Evolutionary conservation across 2,113 vertebrate genomes (phyloP), one percentile per base, ranked within the genome.

Genomic region (Mellivora capensis): DNA sequence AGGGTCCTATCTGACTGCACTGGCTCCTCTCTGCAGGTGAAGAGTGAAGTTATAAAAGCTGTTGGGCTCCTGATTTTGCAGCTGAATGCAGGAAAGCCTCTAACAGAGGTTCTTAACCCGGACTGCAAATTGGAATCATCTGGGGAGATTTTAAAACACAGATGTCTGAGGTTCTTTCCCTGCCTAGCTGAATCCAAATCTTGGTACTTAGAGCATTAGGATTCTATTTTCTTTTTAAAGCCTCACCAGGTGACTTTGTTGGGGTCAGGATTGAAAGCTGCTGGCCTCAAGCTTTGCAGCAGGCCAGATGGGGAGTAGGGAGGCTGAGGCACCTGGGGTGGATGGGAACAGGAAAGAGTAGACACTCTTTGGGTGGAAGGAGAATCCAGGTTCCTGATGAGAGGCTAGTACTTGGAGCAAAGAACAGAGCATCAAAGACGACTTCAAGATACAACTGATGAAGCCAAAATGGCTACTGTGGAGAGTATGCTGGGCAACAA

Each of bases 61-160:
- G 39, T 1, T 42, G 52, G 67, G 49, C 79, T 95, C 84, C 49
- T n/a, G 29, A 91, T 80, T 83, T 93, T 96, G 90, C 92, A 96
- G 76, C 62, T 72, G 84, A 93, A 91, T n/a, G 71, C 69, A 77
- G 83, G 87, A 93, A 96, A 96, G 54, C 79, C 93, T 94, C 52
- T 79, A 83, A 59, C 62, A 27, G 39, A 76, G 44, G 61, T 86
- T 64, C 93, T 90, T 96, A 85, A 74, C 94, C 64, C 21, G 3
- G 64, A 21, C 72, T 90, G 67, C 88, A 96, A 96, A 98, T 72
- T 96, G 85, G 83, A 96, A 77, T 96, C 94, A 83, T 71, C 94
- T 95, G 92, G 89, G 91, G 74, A 95, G 44, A 72, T 62, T 84
- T 96, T 93, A 64, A 67, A 96, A 37, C 39, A 49, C 92, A 97